Evolutionary conservation across 2,113 vertebrate species (phyloP), one percentile per base, ranked within the genome.

Genomic region (Pluvianellus socialis): DNA sequence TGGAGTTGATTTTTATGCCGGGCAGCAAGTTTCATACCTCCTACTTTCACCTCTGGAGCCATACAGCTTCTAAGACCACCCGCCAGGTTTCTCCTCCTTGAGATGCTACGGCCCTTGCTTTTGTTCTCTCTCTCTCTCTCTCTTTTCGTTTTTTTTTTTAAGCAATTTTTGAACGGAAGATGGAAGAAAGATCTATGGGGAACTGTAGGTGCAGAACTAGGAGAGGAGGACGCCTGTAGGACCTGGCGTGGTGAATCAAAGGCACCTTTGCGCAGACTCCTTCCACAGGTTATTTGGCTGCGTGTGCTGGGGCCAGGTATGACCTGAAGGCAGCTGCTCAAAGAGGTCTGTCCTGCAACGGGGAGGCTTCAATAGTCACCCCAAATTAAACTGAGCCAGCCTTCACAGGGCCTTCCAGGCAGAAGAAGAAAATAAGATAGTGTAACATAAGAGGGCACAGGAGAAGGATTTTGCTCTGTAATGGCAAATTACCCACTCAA

Each of bases 401-500:
- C 1, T 38, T 73, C 79, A 40, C 21, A 35, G 30, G 52, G 21
- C 50, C 71, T 81, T 85, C 58, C 66, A 55, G 66, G 47, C 84
- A 90, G 90, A 56, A 66, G 93, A 58, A 83, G 45, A 87, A 90
- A 91, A 85, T 61, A 87, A 87, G 58, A 5, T 1, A 84, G 70
- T 1, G 8, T 85, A 91, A 65, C 70, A 44, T 94, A 73, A 86
- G 70, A 85, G 91, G 91, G 77, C 96, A 96, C 66, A 70, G 77
- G 86, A 91, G 91, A 88, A 97, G 55, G 81, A 94, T 96, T 97
- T 92, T 86, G 87, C 84, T 97, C 96, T 94, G 97, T 98, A 98
- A 97, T 97, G 96, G 97, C 98, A 98, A 98, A 98, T 95, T 98
- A 98, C 92, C 80, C 96, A 97, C 98, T 98, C 94, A 93, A 91